These are phyloP conservation scores for Catalaphyllia jardinei DNA, from an alignment of 64 coral and sea anemone genomes.

Conservation along the genomic window DNA sequence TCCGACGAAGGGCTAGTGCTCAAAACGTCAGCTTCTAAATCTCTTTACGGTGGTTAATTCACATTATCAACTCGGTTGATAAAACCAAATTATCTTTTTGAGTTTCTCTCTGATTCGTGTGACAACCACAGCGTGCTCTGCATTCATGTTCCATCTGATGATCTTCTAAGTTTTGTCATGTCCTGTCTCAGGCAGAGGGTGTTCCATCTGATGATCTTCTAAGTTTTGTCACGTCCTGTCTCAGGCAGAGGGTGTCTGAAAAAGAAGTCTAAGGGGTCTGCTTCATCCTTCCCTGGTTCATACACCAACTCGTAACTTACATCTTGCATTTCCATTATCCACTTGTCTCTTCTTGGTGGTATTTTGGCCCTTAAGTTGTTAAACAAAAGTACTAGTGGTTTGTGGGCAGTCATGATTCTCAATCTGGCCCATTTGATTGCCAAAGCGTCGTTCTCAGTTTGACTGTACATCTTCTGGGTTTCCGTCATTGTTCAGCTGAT, in stretches of 20 bases:
- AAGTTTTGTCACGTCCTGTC: slow-evolving; percentile 15
- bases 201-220: slow-evolving; percentile 33
- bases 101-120: slow-evolving; percentile 29
- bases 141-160: slow-evolving; percentile 9
- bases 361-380: slow-evolving; percentile 48
- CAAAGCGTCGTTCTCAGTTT: slow-evolving; percentile 54
- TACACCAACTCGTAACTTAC: slow-evolving; percentile 40
- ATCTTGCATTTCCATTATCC: slow-evolving; percentile 64
- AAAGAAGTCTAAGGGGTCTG: slow-evolving; percentile 47
- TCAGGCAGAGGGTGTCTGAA: slow-evolving; percentile 48
- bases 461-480: slow-evolving; percentile 48
- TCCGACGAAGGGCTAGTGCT: too few species aligned
- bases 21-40: too few species aligned
- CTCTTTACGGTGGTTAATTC: too few species aligned
- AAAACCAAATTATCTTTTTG: too few species aligned
- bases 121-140: slow-evolving; percentile 34
- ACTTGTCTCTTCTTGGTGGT: slow-evolving; percentile 40
- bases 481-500: slow-evolving; percentile 51
- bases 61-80: too few species aligned
- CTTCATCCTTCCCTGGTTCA: slow-evolving; percentile 60
- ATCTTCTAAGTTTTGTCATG: slow-evolving; percentile 23
- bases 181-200: slow-evolving; percentile 44
- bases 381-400: slow-evolving; percentile 37
- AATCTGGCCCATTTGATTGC: slow-evolving; percentile 50
- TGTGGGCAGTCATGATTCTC: slow-evolving; percentile 52